A percentile compares a stretch with the other conserved stretches of the same genome.
phyloP scores from a whole-genome alignment of 1,140 invertebrate genomes.

The Drosophila jambulina region DNA sequence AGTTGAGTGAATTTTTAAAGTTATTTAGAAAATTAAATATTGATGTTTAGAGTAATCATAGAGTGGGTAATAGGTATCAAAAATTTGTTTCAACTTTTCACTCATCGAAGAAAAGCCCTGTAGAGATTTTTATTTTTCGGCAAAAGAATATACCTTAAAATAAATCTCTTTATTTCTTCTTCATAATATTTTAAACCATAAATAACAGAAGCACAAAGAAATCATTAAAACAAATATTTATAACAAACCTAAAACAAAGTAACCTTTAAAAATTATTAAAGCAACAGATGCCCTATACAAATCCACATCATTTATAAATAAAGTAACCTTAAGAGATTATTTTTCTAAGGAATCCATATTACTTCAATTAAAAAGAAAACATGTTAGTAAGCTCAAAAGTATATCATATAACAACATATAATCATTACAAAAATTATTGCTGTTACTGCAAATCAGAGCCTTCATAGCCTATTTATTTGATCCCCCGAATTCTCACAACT shows the following conservation, averaged over 20 bases:
- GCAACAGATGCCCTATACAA: background rate
- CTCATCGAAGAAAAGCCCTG: background rate
- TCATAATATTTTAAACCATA: background rate
- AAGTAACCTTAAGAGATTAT: background rate
- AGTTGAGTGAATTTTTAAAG: background rate
- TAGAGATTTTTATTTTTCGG: background rate
- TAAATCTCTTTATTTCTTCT: accelerated
- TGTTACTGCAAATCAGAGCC: conserved; percentile 6
- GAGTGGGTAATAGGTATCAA: no score
- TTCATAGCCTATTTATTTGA: conserved; percentile 12
- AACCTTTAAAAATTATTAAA: background rate
- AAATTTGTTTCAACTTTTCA: no score
- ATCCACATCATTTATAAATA: background rate
- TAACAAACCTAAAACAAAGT: background rate
- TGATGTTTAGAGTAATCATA: no score
- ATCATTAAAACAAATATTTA: background rate
- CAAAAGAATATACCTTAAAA: background rate
- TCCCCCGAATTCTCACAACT: conserved; percentile 26
- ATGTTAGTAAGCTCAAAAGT: background rate
- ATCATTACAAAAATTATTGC: conserved; percentile 18
- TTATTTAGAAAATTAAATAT: background rate
- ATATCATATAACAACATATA: background rate
- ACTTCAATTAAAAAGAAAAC: no score
- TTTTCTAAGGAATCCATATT: background rate
- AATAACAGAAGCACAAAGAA: background rate